Base-by-base conservation (phyloP, 2,113 vertebrate genomes). In the Chloroceryle aenea region DNA sequence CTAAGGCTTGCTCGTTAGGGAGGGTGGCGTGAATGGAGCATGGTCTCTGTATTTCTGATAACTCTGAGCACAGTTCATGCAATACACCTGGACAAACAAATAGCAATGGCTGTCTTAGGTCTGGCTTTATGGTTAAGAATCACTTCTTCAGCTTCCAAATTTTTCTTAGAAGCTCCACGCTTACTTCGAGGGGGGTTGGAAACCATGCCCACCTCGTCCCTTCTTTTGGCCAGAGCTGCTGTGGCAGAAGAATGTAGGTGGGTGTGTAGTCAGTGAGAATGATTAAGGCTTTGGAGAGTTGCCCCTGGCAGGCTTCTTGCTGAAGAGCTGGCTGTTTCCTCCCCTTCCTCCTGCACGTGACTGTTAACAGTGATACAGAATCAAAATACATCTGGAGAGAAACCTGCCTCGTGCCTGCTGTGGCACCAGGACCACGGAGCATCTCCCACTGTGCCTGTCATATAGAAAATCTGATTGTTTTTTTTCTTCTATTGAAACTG, bases 381-480 rank as follows among this genome's bases (percentile, higher is more conserved):
- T n/a, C n/a, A 63, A 59, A 79, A 61, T 29, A 61, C 27, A 13
- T 38, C 32, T 55, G 64, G 9, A 5, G 22, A 1, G 13, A 73
- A 84, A 68, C 48, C 21, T 79, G 56, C 55, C 17, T 32, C 72
- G 48, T 75, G 34, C 58, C 59, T 79, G 16, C 38, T 61, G 58
- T 0, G 3, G 18, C 56, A 63, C 34, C 67, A 74, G 52, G 69
- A 92, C 10, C 1, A 1, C 0, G 3, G 20, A 67, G 8, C 26
- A 19, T 68, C 29, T 83, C 15, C 8, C 21, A 14, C 20, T 6
- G 1, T 38, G 38, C 14, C 8, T 74, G 25, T 77, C 72, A 21
- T 48, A 25, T 4, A 62, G 59, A 90, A 79, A 92, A 23, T 29
- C 6, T 63, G 15, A 12, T 19, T 15, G 40, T 43, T 20, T 21